Conservation (phyloP, 2,888 invertebrate genomes). For the Thumatha senex region DNA sequence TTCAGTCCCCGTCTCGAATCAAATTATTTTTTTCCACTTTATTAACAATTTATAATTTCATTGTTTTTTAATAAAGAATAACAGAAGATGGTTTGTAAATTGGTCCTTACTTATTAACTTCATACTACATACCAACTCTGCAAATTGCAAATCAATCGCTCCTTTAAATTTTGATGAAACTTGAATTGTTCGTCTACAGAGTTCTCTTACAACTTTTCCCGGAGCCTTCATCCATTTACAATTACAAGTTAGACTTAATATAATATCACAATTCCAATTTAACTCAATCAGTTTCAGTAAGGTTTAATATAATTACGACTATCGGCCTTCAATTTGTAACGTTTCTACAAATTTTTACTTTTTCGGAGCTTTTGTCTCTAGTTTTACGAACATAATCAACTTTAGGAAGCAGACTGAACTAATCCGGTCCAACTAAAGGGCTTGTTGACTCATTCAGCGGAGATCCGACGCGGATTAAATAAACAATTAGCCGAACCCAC, state of each 20-base stretch:
- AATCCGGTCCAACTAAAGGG: conserved; percentile 20
- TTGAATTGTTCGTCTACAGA: neutral
- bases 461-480: conserved; percentile 39
- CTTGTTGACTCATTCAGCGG: conserved; percentile 29
- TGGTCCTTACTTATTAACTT: no score
- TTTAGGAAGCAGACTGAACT: conserved; percentile 5
- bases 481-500: conserved; percentile 53
- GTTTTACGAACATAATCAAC: neutral
- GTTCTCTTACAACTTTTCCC: neutral
- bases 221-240: neutral
- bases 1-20: no score
- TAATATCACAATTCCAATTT: neutral
- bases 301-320: neutral
- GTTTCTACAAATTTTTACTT: neutral
- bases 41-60: no score
- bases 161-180: neutral
- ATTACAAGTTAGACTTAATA: neutral
- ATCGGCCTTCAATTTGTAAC: neutral
- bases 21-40: no score
- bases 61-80: no score
- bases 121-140: no score
- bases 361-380: neutral
- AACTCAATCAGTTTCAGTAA: neutral
- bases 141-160: no score
- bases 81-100: no score